Evolutionary conservation across 2,888 invertebrate species (phyloP).

Genomic region (Leptogaster cylindrica): DNA sequence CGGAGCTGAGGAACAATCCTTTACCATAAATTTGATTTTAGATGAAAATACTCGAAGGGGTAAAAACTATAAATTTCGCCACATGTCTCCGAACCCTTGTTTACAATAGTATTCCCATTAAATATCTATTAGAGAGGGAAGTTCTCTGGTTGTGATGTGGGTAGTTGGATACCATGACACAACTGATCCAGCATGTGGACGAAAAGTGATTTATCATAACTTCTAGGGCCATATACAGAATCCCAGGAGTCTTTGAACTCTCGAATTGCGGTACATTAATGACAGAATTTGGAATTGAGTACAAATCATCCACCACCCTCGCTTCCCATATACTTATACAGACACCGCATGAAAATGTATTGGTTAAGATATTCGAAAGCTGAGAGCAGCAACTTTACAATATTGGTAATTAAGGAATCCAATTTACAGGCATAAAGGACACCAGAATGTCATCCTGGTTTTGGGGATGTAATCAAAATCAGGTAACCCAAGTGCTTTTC

Average conservation of each 20-base stretch:
- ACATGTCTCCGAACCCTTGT: constrained; percentile 19
- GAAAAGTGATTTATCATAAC: constrained; percentile 26
- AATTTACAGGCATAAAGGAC: not conserved
- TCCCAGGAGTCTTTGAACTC: not conserved
- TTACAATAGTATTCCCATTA: constrained; percentile 25
- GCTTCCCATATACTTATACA: no score
- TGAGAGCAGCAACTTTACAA: not conserved
- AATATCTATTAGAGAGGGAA: constrained; percentile 23
- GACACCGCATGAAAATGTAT: no score
- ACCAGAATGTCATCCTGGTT: no score
- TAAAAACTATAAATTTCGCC: constrained; percentile 21
- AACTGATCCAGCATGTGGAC: constrained; percentile 17
- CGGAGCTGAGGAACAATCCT: no score
- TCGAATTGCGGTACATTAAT: no score
- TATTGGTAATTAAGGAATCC: constrained; percentile 18
- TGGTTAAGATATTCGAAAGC: no score
- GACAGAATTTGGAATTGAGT: no score
- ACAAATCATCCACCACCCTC: no score
- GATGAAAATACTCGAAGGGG: not conserved
- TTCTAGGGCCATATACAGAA: not conserved
- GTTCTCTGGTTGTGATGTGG: constrained; percentile 17
- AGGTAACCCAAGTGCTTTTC: no score
- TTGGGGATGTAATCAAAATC: no score
- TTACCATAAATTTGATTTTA: no score
- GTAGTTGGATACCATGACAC: constrained; percentile 28